Base-by-base conservation (phyloP, 2,888 invertebrate genomes). In the Diaprepes abbreviatus region DNA sequence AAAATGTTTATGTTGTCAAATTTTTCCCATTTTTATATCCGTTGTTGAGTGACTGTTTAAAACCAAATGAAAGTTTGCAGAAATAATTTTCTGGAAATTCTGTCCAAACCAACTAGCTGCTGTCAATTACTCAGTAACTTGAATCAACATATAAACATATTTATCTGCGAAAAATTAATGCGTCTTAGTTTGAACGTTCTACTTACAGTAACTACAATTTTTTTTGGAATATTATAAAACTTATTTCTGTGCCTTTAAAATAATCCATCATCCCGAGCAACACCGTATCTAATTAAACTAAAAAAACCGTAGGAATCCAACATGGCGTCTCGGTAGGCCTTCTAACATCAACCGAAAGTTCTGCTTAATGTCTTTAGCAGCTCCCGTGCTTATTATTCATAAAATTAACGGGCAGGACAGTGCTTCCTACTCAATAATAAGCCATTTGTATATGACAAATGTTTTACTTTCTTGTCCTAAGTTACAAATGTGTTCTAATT, bases 371-470 rank as follows among this genome's bases (percentile, higher is more conserved):
- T 60, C 59, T 60, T 28, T 60, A 60, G 28, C 59, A 60, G 43
- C 48, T n/a, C 48, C 31, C 24, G 35, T 43, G 21, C 31, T 43
- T 48, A 60, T 60, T 48, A 60, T 48, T 60, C 35, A 60, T 60
- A 50, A 60, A 60, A 48, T 60, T 50, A 50, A 60, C 40, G 58
- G 58, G 58, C 43, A 24, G 58, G 58, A 40, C 58, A 58, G 55
- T 59, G 70, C 70, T 66, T 66, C 70, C 70, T 70, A 70, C 70
- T 70, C 70, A 40, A 66, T 70, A 70, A 65, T 65, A 70, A 60
- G 45, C 60, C 50, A 70, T 70, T 66, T 66, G 70, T 70, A 60
- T 57, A 63, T 70, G 70, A 66, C 66, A 70, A 36, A 57, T 54
- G 40, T 43, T 43, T 58, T 62, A 54, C 66, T 66, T 70, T 70